These are phyloP conservation scores for Drosophila colorata DNA, from an alignment of 2,888 invertebrate species.

Conservation along the genomic window DNA sequence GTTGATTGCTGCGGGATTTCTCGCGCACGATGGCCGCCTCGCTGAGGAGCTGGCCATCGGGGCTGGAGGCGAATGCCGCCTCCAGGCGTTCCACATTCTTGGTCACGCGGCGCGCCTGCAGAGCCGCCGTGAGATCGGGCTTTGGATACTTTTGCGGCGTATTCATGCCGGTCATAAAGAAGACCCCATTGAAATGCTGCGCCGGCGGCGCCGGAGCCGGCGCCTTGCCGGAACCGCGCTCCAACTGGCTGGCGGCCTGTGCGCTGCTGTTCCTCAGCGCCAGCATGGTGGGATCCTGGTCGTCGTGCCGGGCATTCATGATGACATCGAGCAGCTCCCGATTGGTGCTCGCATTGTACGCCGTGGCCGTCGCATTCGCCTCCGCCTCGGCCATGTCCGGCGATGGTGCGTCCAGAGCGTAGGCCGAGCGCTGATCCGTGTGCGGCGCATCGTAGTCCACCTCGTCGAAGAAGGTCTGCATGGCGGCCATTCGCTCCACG, in stretches of 20 bases:
- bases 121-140: conserved; percentile 86
- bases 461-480: conserved; percentile 83
- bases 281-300: conserved; percentile 84
- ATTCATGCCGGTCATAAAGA: conserved; percentile 87
- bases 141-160: conserved; percentile 85
- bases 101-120: conserved; percentile 88
- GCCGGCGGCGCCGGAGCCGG: conserved; percentile 82
- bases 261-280: conserved; percentile 81
- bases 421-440: conserved; percentile 65
- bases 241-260: conserved; percentile 38
- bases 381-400: conserved; percentile 78
- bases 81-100: conserved; percentile 93
- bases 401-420: conserved; percentile 67
- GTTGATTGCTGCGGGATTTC: conserved; percentile 83
- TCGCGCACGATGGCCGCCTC: conserved; percentile 88
- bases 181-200: conserved; percentile 87
- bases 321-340: conserved; percentile 87
- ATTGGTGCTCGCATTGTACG: conserved; percentile 85
- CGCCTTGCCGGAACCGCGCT: conserved; percentile 39
- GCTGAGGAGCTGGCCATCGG: conserved; percentile 86
- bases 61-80: conserved; percentile 79
- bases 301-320: conserved; percentile 86
- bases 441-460: conserved; percentile 78
- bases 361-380: conserved; percentile 67
- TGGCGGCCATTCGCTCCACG: conserved; percentile 73